Evolutionary conservation across 2,797 vertebrate species (phyloP).

Genomic region (Cephalopachus bancanus): DNA sequence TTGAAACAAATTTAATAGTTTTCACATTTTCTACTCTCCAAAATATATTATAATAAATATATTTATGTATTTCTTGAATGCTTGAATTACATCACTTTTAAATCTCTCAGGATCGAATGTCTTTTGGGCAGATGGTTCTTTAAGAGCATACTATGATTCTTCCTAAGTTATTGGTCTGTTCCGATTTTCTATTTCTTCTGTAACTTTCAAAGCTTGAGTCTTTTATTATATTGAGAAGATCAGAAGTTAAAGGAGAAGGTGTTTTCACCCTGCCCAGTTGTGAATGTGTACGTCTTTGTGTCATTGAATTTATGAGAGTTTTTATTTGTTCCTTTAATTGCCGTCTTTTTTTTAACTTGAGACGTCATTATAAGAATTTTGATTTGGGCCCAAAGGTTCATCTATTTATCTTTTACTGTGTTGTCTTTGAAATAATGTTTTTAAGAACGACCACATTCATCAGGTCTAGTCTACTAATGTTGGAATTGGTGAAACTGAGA

Average conservation of each 20-base stretch:
- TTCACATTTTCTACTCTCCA: not conserved
- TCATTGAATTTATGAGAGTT: constrained; percentile 62
- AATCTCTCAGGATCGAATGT: constrained; percentile 46
- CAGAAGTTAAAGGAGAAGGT: constrained; percentile 44
- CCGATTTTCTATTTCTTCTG: constrained; percentile 44
- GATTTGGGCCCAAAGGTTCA: constrained; percentile 20
- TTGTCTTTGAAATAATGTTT: constrained; percentile 47
- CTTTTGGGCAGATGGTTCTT: constrained; percentile 25
- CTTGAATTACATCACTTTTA: constrained; percentile 57
- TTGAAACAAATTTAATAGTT: constrained; percentile 34
- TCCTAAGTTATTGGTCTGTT: constrained; percentile 45
- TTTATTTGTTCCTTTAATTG: constrained; percentile 73
- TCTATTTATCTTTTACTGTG: constrained; percentile 46
- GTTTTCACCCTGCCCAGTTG: constrained; percentile 16
- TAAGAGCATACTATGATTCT: constrained; percentile 35
- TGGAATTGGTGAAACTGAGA: constrained; percentile 16
- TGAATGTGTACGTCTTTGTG: constrained; percentile 64
- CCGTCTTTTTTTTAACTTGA: constrained; percentile 45
- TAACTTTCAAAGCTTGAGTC: constrained; percentile 70
- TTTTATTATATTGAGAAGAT: constrained; percentile 62
- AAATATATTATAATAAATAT: constrained; percentile 30
- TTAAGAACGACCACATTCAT: not conserved
- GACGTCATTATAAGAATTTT: constrained; percentile 54
- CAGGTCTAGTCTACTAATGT: not conserved
- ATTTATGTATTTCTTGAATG: constrained; percentile 62